Evolutionary conservation across 2,113 vertebrate species (phyloP).

Genomic region (Limanda limanda): DNA sequence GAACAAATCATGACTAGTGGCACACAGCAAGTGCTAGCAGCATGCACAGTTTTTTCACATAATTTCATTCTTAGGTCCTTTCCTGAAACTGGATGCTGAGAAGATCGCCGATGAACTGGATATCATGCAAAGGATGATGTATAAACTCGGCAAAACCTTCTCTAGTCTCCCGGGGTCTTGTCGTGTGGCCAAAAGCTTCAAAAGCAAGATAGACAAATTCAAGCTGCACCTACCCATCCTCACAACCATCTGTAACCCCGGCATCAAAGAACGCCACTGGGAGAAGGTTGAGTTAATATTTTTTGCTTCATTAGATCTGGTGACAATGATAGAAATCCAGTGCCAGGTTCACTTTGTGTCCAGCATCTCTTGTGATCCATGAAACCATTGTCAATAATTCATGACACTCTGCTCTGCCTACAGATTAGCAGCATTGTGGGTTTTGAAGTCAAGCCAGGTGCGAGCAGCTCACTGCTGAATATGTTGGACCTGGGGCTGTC

Average conservation of each 20-base stretch:
- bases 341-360: constrained; percentile 24
- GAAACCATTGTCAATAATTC: constrained; percentile 37
- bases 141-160: constrained; percentile 87
- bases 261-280: constrained; percentile 92
- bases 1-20: not conserved
- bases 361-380: constrained; percentile 14
- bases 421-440: constrained; percentile 89
- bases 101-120: constrained; percentile 85
- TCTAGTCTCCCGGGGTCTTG: constrained; percentile 80
- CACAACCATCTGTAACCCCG: constrained; percentile 87
- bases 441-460: constrained; percentile 82
- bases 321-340: constrained; percentile 12
- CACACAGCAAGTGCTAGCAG: not conserved
- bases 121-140: constrained; percentile 88
- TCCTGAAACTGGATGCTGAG: constrained; percentile 85
- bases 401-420: constrained; percentile 22
- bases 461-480: constrained; percentile 82
- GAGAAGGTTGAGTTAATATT: constrained; percentile 78
- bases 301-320: not conserved
- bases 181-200: constrained; percentile 84
- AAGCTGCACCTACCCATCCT: constrained; percentile 89
- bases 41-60: not conserved
- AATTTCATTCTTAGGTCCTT: constrained; percentile 78
- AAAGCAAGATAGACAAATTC: constrained; percentile 88
- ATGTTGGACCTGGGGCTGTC: constrained; percentile 88